Conservation (phyloP, 2,888 invertebrate genomes). For the Eurytoma adleriae region DNA sequence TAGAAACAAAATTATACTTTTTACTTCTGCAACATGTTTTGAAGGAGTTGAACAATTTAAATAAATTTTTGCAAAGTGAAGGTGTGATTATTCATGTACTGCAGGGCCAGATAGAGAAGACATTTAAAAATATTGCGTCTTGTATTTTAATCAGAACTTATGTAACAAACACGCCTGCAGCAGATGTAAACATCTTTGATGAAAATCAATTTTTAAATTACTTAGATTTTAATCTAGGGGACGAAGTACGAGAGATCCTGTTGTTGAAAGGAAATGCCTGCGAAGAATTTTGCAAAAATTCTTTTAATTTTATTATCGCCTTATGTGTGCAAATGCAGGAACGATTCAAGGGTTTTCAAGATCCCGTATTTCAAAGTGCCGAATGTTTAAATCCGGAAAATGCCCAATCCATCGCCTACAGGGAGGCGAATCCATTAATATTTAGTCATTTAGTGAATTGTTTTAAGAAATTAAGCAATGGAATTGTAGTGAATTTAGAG, state of each 20-base stretch:
- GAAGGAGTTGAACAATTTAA: background rate
- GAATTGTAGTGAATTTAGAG: background rate
- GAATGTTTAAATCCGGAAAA: background rate
- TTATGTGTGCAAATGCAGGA: background rate
- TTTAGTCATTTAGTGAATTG: background rate
- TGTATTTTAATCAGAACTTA: background rate
- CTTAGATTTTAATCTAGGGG: slow-evolving; percentile 1
- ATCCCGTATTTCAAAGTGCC: background rate
- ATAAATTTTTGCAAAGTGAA: background rate
- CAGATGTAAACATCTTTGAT: background rate
- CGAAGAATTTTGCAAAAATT: background rate
- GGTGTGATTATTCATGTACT: background rate
- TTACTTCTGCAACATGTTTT: background rate
- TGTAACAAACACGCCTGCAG: background rate
- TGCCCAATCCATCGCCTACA: background rate
- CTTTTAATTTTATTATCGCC: background rate
- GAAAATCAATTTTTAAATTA: background rate
- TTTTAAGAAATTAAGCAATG: background rate
- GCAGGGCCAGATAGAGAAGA: background rate
- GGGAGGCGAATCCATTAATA: background rate
- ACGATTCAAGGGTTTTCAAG: background rate
- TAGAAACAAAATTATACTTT: slow-evolving; percentile 1
- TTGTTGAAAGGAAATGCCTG: too few relatives aligned
- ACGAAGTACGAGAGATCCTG: background rate
- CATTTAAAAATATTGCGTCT: background rate